These are phyloP conservation scores for Poeciliopsis retropinna DNA, from an alignment of 2,113 vertebrate genomes.

Conservation along the genomic window DNA sequence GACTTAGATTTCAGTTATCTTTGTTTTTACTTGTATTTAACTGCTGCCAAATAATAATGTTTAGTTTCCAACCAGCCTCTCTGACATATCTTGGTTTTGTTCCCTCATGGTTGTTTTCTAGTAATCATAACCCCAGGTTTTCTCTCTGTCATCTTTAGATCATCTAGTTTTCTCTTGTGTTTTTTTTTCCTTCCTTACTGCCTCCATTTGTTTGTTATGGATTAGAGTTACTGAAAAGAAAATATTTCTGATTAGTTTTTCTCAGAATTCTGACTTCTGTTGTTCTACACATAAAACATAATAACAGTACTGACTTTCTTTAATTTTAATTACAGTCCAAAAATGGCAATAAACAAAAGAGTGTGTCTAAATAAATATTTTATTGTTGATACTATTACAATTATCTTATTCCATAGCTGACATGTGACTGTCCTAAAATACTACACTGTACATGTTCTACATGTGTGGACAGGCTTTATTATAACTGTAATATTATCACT, in stretches of 20 bases:
- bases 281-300: neutral
- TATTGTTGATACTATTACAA: conserved; percentile 67
- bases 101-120: neutral
- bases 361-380: conserved; percentile 70
- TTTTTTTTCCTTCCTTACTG: neutral
- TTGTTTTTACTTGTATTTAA: neutral
- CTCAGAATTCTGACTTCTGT: too few relatives aligned
- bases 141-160: neutral
- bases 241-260: too few relatives aligned
- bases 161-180: too few relatives aligned
- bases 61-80: neutral
- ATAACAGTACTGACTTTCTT: neutral
- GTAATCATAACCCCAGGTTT: too few relatives aligned
- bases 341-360: neutral
- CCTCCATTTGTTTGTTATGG: too few relatives aligned
- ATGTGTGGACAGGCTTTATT: conserved; percentile 15
- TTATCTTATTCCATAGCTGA: conserved; percentile 45
- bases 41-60: neutral
- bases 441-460: conserved; percentile 17
- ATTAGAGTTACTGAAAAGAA: too few relatives aligned
- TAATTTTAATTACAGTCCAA: neutral
- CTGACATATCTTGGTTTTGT: too few relatives aligned
- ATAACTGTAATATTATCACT: conserved; percentile 14
- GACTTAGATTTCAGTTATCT: neutral
- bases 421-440: conserved; percentile 32